A percentile compares a stretch with the other conserved stretches of the same genome.
These are phyloP conservation scores for Corapipo altera DNA, from an alignment of 2,113 vertebrate genomes.

Conservation along the genomic window DNA sequence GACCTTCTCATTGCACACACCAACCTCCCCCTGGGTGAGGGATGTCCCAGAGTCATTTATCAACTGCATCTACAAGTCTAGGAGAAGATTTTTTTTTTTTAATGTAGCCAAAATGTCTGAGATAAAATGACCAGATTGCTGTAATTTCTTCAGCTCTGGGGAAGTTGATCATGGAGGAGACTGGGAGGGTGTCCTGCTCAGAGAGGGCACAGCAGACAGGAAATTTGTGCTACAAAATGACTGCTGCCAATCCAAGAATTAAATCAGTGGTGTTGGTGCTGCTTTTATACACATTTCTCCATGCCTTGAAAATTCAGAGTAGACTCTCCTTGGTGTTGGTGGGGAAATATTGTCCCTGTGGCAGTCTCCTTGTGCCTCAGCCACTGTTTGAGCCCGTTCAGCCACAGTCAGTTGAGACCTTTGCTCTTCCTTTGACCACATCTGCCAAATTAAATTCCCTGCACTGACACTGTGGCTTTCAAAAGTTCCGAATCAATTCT, in stretches of 20 bases:
- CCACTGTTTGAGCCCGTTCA: conserved; percentile 2
- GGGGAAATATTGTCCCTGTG: neutral
- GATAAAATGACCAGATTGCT: neutral
- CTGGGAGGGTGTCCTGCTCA: neutral
- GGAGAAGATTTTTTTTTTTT: neutral
- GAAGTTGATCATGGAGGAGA: neutral
- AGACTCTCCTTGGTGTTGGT: neutral
- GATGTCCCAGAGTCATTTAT: neutral
- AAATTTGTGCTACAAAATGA: rapidly evolving
- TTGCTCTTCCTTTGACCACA: conserved; percentile 28
- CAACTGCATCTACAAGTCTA: neutral
- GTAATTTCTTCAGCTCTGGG: neutral
- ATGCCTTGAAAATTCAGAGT: neutral
- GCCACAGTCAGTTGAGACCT: neutral
- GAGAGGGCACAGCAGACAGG: neutral
- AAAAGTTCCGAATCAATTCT: conserved; percentile 73
- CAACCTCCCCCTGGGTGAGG: neutral
- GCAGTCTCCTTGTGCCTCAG: neutral
- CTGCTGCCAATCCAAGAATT: neutral
- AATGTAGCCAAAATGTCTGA: neutral
- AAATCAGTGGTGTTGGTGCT: rapidly evolving
- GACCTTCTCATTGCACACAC: neutral
- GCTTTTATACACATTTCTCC: neutral
- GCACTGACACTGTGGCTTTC: conserved; percentile 56
- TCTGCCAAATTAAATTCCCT: conserved; percentile 72